Base-by-base conservation (phyloP, 2,113 vertebrate species). In the Aleadryas rufinucha region DNA sequence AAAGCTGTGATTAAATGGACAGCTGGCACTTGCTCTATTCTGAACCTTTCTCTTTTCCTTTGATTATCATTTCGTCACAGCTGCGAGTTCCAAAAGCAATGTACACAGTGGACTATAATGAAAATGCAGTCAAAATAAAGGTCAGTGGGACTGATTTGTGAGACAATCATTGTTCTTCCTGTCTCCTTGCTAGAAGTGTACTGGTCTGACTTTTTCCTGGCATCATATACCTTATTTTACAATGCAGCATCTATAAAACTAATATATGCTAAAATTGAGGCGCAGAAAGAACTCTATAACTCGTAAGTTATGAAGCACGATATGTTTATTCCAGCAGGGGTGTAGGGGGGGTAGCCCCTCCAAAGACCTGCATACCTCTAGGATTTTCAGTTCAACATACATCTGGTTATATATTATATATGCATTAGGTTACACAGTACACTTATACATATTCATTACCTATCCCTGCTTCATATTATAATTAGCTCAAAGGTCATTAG, bases 1-100 rank as follows among this genome's bases (percentile, higher is more conserved):
- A 93, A 93, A 90, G 41, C 60, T 84, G 79, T 63, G 64, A 93
- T 88, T 90, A 90, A 95, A 92, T 92, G 83, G 68, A 52, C 3
- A 31, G 44, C 49, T 94, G 88, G 68, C 42, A 80, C 42, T 66
- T 75, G 59, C 33, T 90, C 31, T 77, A 2, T n/a, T 76, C 69
- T 75, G 56, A 93, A 52, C 31, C 31, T 79, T 87, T 54, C 26
- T 63, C 54, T 83, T 85, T 79, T 59, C 49, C n/a, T 91, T 72
- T 87, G 28, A 64, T 91, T 87, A 74, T 70, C 3, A 49, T 77
- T 95, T 74, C 75, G 61, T 47, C 37, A 28, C 27, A 50, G 44
- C 42, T 88, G 87, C 39, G 53, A 88, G 21, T 76, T 87, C 59
- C 61, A 78, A 81, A 94, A 85, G 42, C 66, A 77, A 82, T 8